Base-by-base conservation (phyloP, 2,797 vertebrate species). In the Alca torda region DNA sequence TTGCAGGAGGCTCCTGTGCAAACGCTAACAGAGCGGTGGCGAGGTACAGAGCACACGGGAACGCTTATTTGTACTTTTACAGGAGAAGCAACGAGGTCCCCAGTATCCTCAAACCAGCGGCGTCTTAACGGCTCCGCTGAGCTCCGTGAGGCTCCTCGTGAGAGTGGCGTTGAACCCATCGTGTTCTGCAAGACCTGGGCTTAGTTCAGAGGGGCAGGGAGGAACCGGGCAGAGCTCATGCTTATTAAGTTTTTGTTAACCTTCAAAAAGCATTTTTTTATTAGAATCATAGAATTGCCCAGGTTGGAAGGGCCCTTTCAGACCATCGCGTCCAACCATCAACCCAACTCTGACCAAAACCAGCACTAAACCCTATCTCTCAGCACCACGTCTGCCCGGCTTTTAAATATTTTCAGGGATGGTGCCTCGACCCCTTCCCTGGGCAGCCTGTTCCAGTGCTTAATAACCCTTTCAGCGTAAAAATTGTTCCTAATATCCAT, bases 1-100 rank as follows among this genome's bases (percentile, higher is more conserved):
- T 33, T 50, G 60, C 51, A 43, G 33, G 20, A 70, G 39, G 35
- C 5, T 37, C 43, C 46, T 30, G 76, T 19, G 24, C 50, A 39
- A 25, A 13, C 13, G 16, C 2, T 8, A 43, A 1, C 19, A 28
- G 53, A 41, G 82, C 3, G 0, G 26, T 16, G 43, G n/a, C 28
- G 28, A 26, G 35, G 59, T 4, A 15, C 2, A 3, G 48, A 23
- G 43, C 16, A 13, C 9, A 3, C 0, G 2, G 54, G 65, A n/a
- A 13, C 1, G 1, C 1, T 65, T 63, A 6, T 20, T 54, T 45
- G 8, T 30, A 4, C 43, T 18, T 18, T 16, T 43, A 21, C 5
- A 13, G 26, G 18, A 9, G 24, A n/a, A 60, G 5, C 6, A 20
- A 37, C 11, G 39, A 54, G 20, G 35, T 31, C 81, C 45, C 46